These are phyloP conservation scores for Himalopsyche japonica DNA, from an alignment of 2,888 invertebrate species.

Conservation along the genomic window DNA sequence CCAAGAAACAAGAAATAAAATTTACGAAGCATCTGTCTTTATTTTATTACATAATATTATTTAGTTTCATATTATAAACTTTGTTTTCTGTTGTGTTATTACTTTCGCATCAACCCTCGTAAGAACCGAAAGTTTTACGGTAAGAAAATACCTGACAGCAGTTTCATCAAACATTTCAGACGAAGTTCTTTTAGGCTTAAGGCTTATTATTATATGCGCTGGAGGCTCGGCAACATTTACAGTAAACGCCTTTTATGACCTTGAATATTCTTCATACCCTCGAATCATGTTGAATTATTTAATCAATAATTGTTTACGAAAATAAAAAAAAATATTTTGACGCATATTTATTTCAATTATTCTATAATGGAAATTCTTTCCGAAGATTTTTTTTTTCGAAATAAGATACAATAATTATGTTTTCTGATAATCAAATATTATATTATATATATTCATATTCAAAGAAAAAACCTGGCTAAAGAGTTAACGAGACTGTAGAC, in stretches of 20 bases:
- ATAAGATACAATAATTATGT: no score
- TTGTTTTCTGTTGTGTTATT: background rate
- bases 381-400: no score
- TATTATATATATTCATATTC: no score
- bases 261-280: background rate
- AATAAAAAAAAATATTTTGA: no score
- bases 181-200: background rate
- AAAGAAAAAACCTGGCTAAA: no score
- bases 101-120: background rate
- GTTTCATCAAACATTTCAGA: background rate
- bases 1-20: background rate
- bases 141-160: background rate
- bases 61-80: background rate
- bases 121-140: background rate
- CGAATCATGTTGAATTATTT: no score
- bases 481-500: no score
- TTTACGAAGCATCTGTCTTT: background rate
- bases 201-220: background rate
- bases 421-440: no score
- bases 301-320: no score
- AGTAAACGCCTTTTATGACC: background rate
- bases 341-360: no score
- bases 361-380: no score
- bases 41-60: background rate
- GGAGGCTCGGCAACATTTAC: background rate